Evolutionary conservation across 1,140 invertebrate genomes (phyloP).

Genomic region (Hyles euphorbiae): DNA sequence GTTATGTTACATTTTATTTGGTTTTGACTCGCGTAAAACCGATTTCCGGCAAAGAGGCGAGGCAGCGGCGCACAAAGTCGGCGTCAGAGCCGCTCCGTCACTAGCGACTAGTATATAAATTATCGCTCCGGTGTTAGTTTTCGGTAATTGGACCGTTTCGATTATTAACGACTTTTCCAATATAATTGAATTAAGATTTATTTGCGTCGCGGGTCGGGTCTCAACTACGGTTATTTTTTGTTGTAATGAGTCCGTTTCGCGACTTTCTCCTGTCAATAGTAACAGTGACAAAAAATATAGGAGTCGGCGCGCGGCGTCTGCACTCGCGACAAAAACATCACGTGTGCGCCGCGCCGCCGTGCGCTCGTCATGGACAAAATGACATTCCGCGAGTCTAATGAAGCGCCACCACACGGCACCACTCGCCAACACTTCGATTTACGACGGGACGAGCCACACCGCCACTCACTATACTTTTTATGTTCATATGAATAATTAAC

Average conservation of each 20-base stretch:
- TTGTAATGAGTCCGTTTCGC: slow-evolving; percentile 14
- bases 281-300: slow-evolving; percentile 31
- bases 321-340: slow-evolving; percentile 39
- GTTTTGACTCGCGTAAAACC: no score
- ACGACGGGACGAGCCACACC: not conserved
- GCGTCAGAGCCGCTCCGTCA: no score
- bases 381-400: slow-evolving; percentile 54
- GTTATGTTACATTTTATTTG: no score
- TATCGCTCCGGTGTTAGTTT: no score
- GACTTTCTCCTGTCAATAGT: slow-evolving; percentile 47
- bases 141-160: no score
- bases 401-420: slow-evolving; percentile 26
- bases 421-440: slow-evolving; percentile 2
- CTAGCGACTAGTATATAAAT: no score
- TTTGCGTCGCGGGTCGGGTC: not conserved
- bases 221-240: slow-evolving; percentile 5
- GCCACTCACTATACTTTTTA: no score
- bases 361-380: slow-evolving; percentile 35
- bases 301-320: slow-evolving; percentile 16
- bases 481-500: no score
- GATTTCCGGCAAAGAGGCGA: no score
- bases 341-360: slow-evolving; percentile 20
- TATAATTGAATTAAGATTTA: no score
- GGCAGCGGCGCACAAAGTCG: no score
- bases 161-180: no score